phyloP scores from a whole-genome alignment of 2,113 vertebrate species.

The Caretta caretta region DNA sequence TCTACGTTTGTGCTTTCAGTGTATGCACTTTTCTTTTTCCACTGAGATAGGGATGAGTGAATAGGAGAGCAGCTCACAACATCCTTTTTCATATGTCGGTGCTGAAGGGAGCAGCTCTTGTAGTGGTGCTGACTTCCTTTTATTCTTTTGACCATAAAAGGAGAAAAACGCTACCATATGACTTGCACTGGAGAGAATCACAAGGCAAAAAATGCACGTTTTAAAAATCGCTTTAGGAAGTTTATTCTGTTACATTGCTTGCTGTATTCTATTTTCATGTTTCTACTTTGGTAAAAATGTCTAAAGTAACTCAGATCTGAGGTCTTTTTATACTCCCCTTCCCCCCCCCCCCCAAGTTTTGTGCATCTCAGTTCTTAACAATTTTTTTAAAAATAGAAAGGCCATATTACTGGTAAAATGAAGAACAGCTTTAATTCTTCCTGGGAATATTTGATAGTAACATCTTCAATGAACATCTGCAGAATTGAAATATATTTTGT shows the following conservation, averaged over 20 bases:
- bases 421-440: neutral
- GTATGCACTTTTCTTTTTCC: neutral
- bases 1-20: neutral
- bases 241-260: neutral
- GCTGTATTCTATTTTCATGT: slow-evolving; percentile 56
- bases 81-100: slow-evolving; percentile 36
- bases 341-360: neutral
- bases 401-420: neutral
- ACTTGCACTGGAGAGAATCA: slow-evolving; percentile 57
- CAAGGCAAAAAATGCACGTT: slow-evolving; percentile 48
- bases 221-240: slow-evolving; percentile 59
- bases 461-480: neutral
- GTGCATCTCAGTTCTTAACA: neutral
- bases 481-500: neutral
- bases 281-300: slow-evolving; percentile 48
- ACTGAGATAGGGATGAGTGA: neutral
- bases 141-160: slow-evolving; percentile 81
- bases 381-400: neutral
- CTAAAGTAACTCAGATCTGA: neutral
- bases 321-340: neutral
- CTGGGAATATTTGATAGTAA: neutral
- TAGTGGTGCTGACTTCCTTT: slow-evolving; percentile 73
- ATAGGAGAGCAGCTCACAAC: slow-evolving; percentile 8
- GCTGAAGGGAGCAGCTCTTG: neutral
- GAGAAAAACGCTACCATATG: slow-evolving; percentile 75